Evolutionary conservation across 1,140 invertebrate genomes (phyloP).

Genomic region (Trichonephila clavata): DNA sequence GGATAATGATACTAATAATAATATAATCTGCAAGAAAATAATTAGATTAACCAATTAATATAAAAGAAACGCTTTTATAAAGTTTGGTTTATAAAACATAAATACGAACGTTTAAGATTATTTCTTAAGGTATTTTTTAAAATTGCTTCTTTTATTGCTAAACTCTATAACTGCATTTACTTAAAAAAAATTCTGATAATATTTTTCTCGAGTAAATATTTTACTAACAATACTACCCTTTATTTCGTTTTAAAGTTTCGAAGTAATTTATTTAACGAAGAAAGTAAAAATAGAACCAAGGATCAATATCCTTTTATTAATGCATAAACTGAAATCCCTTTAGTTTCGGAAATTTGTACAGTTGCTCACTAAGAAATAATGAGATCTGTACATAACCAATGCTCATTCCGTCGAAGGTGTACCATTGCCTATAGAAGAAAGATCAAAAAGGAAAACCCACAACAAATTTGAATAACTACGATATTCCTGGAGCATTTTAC

Average conservation of each 20-base stretch:
- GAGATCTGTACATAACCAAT: neutral
- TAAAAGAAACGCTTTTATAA: no score
- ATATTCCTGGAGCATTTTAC: neutral
- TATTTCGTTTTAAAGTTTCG: neutral
- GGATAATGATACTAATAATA: no score
- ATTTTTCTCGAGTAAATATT: neutral
- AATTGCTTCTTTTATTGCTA: no score
- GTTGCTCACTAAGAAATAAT: slow-evolving; percentile 7
- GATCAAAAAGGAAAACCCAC: neutral
- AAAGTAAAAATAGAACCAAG: neutral
- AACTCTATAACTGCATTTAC: no score
- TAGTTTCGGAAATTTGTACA: neutral
- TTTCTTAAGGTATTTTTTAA: no score
- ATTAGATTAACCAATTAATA: no score
- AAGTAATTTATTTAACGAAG: neutral
- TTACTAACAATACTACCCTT: neutral
- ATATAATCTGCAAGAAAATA: no score
- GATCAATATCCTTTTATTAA: slow-evolving; percentile 13
- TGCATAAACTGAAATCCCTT: neutral
- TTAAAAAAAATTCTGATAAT: no score
- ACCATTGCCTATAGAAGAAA: neutral
- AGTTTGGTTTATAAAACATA: no score
- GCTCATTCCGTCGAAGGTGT: neutral
- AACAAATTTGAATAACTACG: neutral
- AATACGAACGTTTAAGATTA: no score